Base-by-base conservation (phyloP, 2,113 vertebrate genomes). In the Siniperca chuatsi region DNA sequence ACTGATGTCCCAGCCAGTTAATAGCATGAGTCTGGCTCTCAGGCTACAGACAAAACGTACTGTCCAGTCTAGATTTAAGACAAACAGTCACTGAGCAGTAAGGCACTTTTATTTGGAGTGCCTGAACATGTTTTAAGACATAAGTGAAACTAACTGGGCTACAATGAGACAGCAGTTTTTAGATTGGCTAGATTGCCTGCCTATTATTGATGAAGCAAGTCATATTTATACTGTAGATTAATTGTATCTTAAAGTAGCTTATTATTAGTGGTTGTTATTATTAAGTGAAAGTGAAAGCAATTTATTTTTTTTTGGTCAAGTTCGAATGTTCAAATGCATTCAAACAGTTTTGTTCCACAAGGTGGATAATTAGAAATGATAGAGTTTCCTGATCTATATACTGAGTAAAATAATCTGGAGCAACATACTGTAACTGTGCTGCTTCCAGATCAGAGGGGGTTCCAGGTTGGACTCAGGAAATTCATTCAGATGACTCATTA, bases 121-220 rank as follows among this genome's bases (percentile, higher is more conserved):
- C 25, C n/a, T 60, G 11, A n/a, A 58, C 57, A 13, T 44, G 21
- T 66, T 66, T 66, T 13, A 15, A 44, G 11, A 67, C 48, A 48
- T 21, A 72, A 58, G 25, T 60, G 55, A 79, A 70, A 29, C 15
- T 13, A n/a, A 61, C 1, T 23, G 18, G 21, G 35, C 46, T 7
- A 61, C 66, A 70, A 0, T 71, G 57, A 71, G 8, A 70, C 55
- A 70, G 77, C 77, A 79, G 40, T 10, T 48, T 61, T 48, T 3
- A 69, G 54, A 50, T 18, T 7, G 18, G 77, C 52, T 20, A 52
- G 50, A 52, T 18, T 21, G 16, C 18, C 18, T 18, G 18, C 6
- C 55, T 61, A 8, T 29, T 18, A 52, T 46, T 52, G n/a, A 52
- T 48, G 2, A 18, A 20, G 35, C 37, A 58, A 23, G 9, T 52